These are phyloP conservation scores for Dasysyrphus tricinctus DNA, from an alignment of 2,888 invertebrate species.

Conservation along the genomic window DNA sequence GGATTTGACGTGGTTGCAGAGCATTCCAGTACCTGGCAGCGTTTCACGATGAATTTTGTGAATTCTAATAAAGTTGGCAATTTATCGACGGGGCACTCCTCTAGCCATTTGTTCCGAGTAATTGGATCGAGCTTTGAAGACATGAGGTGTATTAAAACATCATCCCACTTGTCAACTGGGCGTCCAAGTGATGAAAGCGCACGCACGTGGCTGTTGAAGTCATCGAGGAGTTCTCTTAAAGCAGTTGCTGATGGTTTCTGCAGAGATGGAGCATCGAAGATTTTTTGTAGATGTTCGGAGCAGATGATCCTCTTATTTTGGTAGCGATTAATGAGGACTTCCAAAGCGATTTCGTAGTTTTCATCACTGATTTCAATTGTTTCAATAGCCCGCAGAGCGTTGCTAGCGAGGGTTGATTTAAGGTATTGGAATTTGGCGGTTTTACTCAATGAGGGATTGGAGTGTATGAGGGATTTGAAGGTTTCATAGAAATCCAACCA, in stretches of 20 bases:
- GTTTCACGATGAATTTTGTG: no score
- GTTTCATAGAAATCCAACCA: no score
- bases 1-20: background rate
- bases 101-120: constrained; percentile 26
- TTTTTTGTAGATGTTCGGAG: constrained; percentile 7
- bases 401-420: background rate
- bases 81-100: background rate
- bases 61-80: constrained; percentile 2
- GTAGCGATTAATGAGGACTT: constrained; percentile 17
- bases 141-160: constrained; percentile 14
- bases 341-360: constrained; percentile 15
- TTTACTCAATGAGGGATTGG: no score
- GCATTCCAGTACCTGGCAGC: background rate
- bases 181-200: no score
- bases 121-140: background rate
- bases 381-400: background rate
- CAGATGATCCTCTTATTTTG: constrained; percentile 13
- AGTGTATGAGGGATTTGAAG: no score
- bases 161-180: constrained; percentile 16
- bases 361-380: constrained; percentile 10
- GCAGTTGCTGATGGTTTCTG: no score
- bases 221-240: no score
- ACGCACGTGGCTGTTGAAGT: no score
- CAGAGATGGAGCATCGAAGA: background rate
- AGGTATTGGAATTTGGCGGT: constrained; percentile 22